Evolutionary conservation across 1,140 invertebrate genomes (phyloP), one percentile per base, ranked within the genome.

Genomic region (Orius laevigatus): DNA sequence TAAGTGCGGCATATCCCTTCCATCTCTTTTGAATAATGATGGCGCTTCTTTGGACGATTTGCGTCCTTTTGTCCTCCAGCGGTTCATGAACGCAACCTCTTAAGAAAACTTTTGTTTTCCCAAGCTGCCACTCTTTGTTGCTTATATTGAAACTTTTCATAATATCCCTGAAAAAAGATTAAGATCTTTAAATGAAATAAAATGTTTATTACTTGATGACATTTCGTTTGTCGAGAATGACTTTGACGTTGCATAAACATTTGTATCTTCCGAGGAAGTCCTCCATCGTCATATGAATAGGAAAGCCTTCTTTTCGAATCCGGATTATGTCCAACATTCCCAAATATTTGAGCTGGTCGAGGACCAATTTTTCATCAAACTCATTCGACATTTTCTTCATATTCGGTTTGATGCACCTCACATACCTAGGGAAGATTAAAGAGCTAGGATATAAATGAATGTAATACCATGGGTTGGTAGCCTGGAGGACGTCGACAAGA

Each of bases 241-340:
- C 53, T 44, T 60, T 58, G 49, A 55, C 59, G 55, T 67, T 70
- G 5, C 68, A 66, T 2, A 85, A 65, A 60, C 86, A 88, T 45
- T 76, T 69, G 64, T 89, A 93, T 34, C 84, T 73, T 33, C 66
- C 61, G n/a, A 85, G 62, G 63, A 94, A 95, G 36, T 83, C 76
- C 34, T 75, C 70, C 55, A 84, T 78, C 2, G 72, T 68, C 60
- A 91, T 72, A 64, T 95, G 90, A 50, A 93, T 79, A 0, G 90
- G 91, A 65, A 83, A 96, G 1, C 92, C 91, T 68, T 94, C 87
- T 58, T 85, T 81, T 33, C 90, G 70, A 48, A 96, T 96, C 46
- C 87, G 71, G 57, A 96, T 93, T 52, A 95, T 93, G 63, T 95
- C 91, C 59, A 94, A 69, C 88, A 96, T 95, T 40, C 92, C 91